phyloP scores from a whole-genome alignment of 2,888 invertebrate species.

The Tethea ocularis region DNA sequence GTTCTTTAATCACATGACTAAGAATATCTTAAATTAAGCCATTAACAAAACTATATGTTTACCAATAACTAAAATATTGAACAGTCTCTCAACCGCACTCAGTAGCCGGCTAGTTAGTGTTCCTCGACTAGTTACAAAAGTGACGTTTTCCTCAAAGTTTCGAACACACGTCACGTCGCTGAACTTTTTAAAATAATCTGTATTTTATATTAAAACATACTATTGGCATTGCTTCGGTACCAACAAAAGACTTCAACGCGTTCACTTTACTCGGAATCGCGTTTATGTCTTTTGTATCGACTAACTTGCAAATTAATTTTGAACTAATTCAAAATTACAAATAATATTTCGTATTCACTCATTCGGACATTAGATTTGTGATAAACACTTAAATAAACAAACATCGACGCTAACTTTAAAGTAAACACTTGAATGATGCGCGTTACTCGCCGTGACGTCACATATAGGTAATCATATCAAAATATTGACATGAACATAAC shows the following conservation, averaged over 20 bases:
- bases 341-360: neutral
- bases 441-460: neutral
- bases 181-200: neutral
- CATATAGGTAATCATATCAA: neutral
- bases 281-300: neutral
- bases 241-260: neutral
- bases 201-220: too few relatives aligned
- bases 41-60: too few relatives aligned
- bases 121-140: too few relatives aligned
- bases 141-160: neutral
- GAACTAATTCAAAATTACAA: neutral
- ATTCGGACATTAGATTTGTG: neutral
- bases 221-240: neutral
- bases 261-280: neutral
- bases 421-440: neutral
- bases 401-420: neutral
- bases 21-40: too few relatives aligned
- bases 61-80: too few relatives aligned
- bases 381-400: neutral
- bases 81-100: too few relatives aligned
- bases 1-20: too few relatives aligned
- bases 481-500: neutral
- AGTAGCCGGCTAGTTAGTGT: too few relatives aligned
- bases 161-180: neutral
- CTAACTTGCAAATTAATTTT: neutral